Conservation (phyloP, 2,888 invertebrate species). For the Nemurella pictetii region DNA sequence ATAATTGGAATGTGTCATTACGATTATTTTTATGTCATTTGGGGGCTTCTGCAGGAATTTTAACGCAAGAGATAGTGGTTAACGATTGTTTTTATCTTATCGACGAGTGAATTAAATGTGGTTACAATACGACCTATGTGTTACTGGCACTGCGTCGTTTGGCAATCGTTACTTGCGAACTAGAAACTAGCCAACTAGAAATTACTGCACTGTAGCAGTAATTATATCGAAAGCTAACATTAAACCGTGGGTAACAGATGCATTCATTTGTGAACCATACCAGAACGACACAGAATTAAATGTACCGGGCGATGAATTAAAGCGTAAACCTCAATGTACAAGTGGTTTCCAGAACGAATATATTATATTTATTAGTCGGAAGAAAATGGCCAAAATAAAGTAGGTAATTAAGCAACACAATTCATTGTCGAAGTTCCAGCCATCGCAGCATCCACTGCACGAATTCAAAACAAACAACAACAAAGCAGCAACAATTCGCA, state of each 20-base stretch:
- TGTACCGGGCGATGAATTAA: too few relatives aligned
- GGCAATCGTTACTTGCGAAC: neutral
- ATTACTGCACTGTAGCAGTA: neutral
- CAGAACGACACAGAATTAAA: neutral
- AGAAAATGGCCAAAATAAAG: too few relatives aligned
- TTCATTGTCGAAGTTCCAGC: too few relatives aligned
- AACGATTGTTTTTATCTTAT: neutral
- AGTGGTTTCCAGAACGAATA: too few relatives aligned
- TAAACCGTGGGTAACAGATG: neutral
- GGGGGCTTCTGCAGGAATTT: too few relatives aligned
- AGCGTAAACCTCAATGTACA: too few relatives aligned
- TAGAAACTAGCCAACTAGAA: neutral
- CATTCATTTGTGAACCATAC: neutral
- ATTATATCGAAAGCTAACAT: neutral
- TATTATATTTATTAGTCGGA: too few relatives aligned
- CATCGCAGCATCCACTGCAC: too few relatives aligned
- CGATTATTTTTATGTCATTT: too few relatives aligned
- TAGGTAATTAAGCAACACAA: too few relatives aligned
- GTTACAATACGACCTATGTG: neutral
- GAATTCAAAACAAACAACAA: neutral
- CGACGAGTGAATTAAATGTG: neutral
- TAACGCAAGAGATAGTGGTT: neutral
- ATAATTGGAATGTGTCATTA: too few relatives aligned
- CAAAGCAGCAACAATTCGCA: neutral
- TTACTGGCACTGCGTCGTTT: neutral